Base-by-base conservation (phyloP, 2,888 invertebrate genomes). In the Dromius quadrimaculatus region DNA sequence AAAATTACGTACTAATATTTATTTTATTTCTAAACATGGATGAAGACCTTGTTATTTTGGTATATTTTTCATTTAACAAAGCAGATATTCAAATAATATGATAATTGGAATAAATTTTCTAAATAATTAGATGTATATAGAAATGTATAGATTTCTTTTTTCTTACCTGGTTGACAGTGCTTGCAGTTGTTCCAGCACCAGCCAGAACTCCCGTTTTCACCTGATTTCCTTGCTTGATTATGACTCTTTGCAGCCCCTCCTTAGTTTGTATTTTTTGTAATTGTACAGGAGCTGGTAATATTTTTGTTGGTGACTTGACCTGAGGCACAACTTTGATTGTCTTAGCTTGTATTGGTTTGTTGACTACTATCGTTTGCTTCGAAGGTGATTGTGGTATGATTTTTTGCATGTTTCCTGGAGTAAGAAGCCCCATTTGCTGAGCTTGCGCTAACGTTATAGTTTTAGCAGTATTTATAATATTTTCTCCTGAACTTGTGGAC, bases 231-330 rank as follows among this genome's bases (percentile, higher is more conserved):
- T 84, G 84, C 75, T 87, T 83, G 64, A 87, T 85, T 71, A 86
- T 83, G 43, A 88, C 84, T 78, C 86, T 85, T 73, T 87, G 87
- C 0, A 84, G 81, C 71, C 79, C 83, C 72, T 81, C 81, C 6
- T 71, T 74, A 19, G 75, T 72, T 8, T 72, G 72, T 76, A 80
- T 79, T 76, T 82, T 82, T 61, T 83, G 81, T 4, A 34, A 28
- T 28, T 70, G 70, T 1, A 62, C 38, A 13, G 89, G 87, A 3
- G 89, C 88, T 8, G 91, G 89, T 72, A 90, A 82, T 74, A 92
- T 87, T 82, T 90, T 91, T 23, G 91, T 85, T 0, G 91, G 90
- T 9, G 91, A 88, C 81, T 92, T 91, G 5, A 89, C 73, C 74
- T 81, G 80, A 2, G 81, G 80, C 20, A 82, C 76, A 32, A 83